A percentile compares a stretch with the other conserved stretches of the same genome.
Evolutionary conservation across 2,888 invertebrate genomes (phyloP).

Genomic region (Cephus runcator): DNA sequence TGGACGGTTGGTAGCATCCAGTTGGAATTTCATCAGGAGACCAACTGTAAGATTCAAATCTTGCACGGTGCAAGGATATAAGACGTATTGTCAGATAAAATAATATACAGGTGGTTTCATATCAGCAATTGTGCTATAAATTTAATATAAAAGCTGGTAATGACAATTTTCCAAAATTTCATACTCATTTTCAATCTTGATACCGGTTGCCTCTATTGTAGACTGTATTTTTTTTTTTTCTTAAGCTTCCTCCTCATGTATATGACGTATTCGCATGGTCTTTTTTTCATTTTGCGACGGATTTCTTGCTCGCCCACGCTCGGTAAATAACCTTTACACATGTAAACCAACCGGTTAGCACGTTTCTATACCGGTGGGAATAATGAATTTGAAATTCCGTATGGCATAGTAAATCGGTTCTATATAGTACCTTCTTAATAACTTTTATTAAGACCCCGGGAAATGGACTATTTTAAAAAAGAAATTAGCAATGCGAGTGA

Average conservation of each 20-base stretch:
- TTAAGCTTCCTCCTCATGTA: neutral
- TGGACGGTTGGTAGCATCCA: neutral
- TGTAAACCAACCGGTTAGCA: constrained; percentile 47
- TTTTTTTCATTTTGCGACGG: neutral
- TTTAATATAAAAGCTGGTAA: no score
- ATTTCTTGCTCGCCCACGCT: constrained; percentile 40
- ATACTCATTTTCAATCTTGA: no score
- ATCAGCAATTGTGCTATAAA: no score
- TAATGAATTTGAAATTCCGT: neutral
- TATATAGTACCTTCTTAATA: neutral
- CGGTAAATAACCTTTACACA: constrained; percentile 37
- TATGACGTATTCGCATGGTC: neutral
- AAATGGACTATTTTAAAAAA: no score
- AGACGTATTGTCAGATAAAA: no score
- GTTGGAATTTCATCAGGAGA: neutral
- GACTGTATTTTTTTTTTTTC: no score
- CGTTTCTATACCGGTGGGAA: neutral
- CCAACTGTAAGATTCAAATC: no score
- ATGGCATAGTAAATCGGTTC: neutral
- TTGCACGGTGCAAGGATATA: no score
- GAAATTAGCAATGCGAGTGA: no score
- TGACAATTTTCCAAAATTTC: no score
- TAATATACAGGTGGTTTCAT: no score
- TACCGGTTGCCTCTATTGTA: neutral
- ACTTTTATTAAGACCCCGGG: neutral